Base-by-base conservation (phyloP, 2,797 vertebrate species). In the Tinamus major region DNA sequence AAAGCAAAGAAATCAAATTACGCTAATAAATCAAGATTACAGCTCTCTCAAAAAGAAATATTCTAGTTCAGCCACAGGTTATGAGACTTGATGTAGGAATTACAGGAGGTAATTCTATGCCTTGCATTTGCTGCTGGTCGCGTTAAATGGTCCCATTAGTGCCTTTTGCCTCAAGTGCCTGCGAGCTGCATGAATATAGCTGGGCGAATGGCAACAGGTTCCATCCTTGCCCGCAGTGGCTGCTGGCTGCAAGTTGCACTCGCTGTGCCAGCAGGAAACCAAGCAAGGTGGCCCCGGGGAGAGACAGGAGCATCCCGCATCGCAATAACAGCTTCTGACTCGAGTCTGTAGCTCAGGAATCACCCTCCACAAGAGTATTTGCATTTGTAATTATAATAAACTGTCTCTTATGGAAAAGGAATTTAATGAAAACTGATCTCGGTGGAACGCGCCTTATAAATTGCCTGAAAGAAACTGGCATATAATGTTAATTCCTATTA, bases 1-100 rank as follows among this genome's bases (percentile, higher is more conserved):
- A 92, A 92, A 89, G 67, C 9, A 89, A 89, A 95, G 79, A 63
- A 91, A 92, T 89, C 21, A 93, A 93, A 89, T 79, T 69, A 74
- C 86, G 85, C 69, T 62, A 87, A 89, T 95, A 93, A 95, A 94
- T 96, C 92, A 94, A 70, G 87, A 88, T 78, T 93, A 91, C 51
- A 78, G 39, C 23, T 56, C 41, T 75, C 44, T 90, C 74, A 64
- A 78, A 88, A 89, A 91, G 62, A 63, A 58, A 29, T 4, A 5
- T 46, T 92, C 71, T 87, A 71, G 90, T 94, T 84, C 87, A 85
- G 58, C 44, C 69, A 78, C 72, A 92, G 84, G 76, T 95, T 90
- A 79, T 78, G 76, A 80, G 76, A 68, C 19, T 49, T 71, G 72
- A 55, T 72, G 39, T 55, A 65, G 81, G 79, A 94, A 87, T 69